Conservation (phyloP, 23 tunicate genomes). For the Diplosoma virens region DNA sequence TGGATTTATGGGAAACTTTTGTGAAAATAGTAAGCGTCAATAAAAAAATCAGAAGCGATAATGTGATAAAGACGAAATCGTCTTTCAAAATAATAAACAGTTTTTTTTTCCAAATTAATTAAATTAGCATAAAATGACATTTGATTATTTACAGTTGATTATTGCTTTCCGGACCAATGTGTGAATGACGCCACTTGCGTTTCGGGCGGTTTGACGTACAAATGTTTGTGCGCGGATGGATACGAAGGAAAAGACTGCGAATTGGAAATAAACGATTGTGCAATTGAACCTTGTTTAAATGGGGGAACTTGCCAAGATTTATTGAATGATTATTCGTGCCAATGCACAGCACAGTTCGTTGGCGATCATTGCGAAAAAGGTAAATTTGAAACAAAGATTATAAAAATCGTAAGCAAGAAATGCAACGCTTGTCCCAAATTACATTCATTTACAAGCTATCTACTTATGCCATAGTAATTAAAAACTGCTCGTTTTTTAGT, state of each 20-base stretch:
- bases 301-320: conserved; percentile 62
- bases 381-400: no score
- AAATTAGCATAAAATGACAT: no score
- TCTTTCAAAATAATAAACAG: no score
- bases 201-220: neutral
- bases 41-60: no score
- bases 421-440: no score
- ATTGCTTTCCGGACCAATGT: conserved; percentile 47
- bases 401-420: no score
- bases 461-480: no score
- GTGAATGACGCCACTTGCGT: conserved; percentile 60
- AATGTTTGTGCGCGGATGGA: conserved; percentile 54
- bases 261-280: conserved; percentile 57
- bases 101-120: no score
- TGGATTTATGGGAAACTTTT: conserved; percentile 54
- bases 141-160: conserved; percentile 48
- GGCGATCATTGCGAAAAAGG: conserved; percentile 63
- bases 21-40: conserved; percentile 28
- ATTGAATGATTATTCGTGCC: conserved; percentile 40
- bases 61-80: no score
- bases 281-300: conserved; percentile 49
- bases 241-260: conserved; percentile 53
- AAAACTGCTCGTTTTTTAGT: no score
- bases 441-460: no score
- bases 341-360: conserved; percentile 30